phyloP scores from a whole-genome alignment of 2,797 vertebrate species.

The Bryconaethiops microstoma region DNA sequence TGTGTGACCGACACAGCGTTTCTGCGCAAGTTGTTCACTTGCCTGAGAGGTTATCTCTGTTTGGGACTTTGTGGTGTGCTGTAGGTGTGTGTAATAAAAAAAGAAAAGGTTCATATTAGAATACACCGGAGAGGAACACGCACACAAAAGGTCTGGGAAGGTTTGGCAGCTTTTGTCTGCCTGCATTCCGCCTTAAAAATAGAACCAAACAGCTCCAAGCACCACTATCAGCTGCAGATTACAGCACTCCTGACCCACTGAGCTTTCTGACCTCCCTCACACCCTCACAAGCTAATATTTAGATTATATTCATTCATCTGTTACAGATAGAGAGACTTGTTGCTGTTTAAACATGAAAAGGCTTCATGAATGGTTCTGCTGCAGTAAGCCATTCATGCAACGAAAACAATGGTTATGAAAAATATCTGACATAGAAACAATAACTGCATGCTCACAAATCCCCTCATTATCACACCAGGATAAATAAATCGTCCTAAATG shows the following conservation, averaged over 20 bases:
- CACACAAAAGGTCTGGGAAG: not conserved
- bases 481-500: too few species aligned
- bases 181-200: slow-evolving; percentile 17
- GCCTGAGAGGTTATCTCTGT: not conserved
- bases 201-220: not conserved
- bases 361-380: not conserved
- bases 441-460: too few species aligned
- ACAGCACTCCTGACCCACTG: not conserved
- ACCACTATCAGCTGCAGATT: slow-evolving; percentile 13
- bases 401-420: too few species aligned
- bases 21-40: not conserved
- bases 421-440: too few species aligned
- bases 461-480: too few species aligned
- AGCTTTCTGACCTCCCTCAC: not conserved
- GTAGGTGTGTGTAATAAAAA: too few species aligned
- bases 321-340: not conserved
- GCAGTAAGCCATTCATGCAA: too few species aligned
- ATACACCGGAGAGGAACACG: not conserved
- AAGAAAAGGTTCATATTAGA: not conserved
- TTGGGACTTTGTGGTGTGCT: not conserved
- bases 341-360: not conserved
- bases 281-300: not conserved
- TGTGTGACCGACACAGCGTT: not conserved
- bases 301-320: not conserved
- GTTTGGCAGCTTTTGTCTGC: slow-evolving; percentile 1